Evolutionary conservation across 2,888 invertebrate species (phyloP), one percentile per base, ranked within the genome.

Genomic region (Ophioninae sp.): DNA sequence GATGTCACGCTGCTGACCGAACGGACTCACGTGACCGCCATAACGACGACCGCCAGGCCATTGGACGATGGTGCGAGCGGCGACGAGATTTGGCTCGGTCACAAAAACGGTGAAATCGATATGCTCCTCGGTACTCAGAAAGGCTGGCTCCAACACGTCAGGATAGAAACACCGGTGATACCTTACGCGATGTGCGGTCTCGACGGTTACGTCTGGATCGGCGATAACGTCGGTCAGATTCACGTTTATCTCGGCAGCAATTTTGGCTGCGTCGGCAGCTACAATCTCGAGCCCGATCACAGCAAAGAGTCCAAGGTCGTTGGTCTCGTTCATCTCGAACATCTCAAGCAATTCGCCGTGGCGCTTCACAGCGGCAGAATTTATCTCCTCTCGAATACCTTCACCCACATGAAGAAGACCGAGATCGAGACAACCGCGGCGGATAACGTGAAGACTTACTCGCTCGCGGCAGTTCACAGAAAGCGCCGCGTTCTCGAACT

Each of bases 151-250:
- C 95, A 96, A 85, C 96, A 96, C 81, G 92, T 91, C 23, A 89
- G 90, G 73, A 92, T 93, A n/a, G 92, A 93, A 58, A 93, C 94
- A 0, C 94, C 95, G 0, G 95, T 95, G 68, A 92, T 94, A 85
- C 95, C 95, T 83, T 96, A 95, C 2, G 95, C 96, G 0, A 94
- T 96, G 90, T 97, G 97, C 90, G 95, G 96, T 17, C 96, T 98
- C 1, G 96, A 96, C 67, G 94, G 95, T 85, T 94, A 95, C 65
- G 94, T 99, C 87, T 99, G 99, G 99, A 95, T 98, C 87, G 98
- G 98, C 0, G 98, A 99, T 93, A 96, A 96, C 71, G 94, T 95
- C 1, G 98, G 98, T n/a, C 95, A 96, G 85, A 95, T 99, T 82
- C 96, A 97, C 87, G 96, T 97, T 0, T 98, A 97, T 91, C 95